Evolutionary conservation across 2,113 vertebrate species (phyloP), one percentile per base, ranked within the genome.

Genomic region (Callopanchax toddi): DNA sequence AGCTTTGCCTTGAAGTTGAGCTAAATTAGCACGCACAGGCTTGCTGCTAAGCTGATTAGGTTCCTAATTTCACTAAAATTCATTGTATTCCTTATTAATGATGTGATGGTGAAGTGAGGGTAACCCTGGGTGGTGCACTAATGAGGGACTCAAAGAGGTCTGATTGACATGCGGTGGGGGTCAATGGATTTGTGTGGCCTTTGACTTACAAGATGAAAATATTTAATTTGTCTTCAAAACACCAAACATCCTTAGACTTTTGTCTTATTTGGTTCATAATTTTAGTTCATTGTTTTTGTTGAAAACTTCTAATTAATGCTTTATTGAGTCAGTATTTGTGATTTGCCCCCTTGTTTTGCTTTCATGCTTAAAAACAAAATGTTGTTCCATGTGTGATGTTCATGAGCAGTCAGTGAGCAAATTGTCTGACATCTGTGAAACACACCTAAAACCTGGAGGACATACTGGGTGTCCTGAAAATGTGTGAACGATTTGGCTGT

Each of bases 81-180:
- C 86, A 89, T 90, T 90, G 89, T 90, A 91, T 90, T 87, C 85
- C 80, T 89, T 90, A 89, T 89, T 91, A 92, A 91, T 91, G 86
- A 91, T 88, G 87, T 87, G 87, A 80, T 87, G 87, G 84, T 85
- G 86, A 89, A 81, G 76, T 34, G 67, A 82, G 55, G 74, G 76
- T 76, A 77, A 68, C 58, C 65, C 78, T 83, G 74, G 83, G 75
- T 84, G 88, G 84, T 80, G 76, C 74, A 63, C 50, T 78, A 74
- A 81, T 76, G 60, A 86, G 67, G 46, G 50, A 71, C 26, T 61
- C 20, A 42, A 56, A 50, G 42, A 71, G 55, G 51, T 34, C 54
- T 78, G 79, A 83, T 81, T 58, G 83, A 81, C 75, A 75, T 85
- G 69, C 71, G 80, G 61, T 79, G 44, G 40, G 69, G 72, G 60